These are phyloP conservation scores for Actenoides hombroni DNA, from an alignment of 2,113 vertebrate species.

Conservation along the genomic window DNA sequence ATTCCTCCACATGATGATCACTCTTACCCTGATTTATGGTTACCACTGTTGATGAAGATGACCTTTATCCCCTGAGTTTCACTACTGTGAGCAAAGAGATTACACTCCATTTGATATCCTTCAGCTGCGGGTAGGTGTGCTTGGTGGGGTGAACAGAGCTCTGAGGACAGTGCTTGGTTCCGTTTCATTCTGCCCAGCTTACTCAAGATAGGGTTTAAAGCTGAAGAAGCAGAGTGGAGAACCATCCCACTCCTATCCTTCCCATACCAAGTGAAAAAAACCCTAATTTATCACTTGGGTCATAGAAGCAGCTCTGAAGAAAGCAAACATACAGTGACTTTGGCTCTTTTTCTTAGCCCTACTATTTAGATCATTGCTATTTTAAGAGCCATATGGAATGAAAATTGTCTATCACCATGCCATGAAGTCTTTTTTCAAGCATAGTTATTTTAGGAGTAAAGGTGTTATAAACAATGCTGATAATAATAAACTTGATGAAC, in stretches of 20 bases:
- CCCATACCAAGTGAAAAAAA: rapidly evolving
- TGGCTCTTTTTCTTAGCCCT: background rate
- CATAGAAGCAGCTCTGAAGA: background rate
- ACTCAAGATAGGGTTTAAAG: background rate
- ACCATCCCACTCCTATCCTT: background rate
- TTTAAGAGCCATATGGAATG: background rate
- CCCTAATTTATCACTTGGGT: background rate
- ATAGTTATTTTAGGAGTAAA: background rate
- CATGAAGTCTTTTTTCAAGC: background rate
- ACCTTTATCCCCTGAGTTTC: background rate
- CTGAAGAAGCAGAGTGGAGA: background rate
- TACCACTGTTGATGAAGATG: background rate
- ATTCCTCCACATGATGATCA: background rate
- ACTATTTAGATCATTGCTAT: background rate
- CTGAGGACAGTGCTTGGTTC: rapidly evolving
- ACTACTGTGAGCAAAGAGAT: background rate
- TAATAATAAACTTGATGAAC: background rate
- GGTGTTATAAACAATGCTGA: background rate
- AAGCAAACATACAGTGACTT: background rate
- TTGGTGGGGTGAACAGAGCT: background rate
- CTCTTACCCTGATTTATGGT: background rate
- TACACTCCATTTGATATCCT: background rate
- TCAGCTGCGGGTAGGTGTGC: background rate
- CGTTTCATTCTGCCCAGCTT: background rate
- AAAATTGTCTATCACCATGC: background rate